phyloP scores from a whole-genome alignment of 2,888 invertebrate genomes.

The Allygus modestus region DNA sequence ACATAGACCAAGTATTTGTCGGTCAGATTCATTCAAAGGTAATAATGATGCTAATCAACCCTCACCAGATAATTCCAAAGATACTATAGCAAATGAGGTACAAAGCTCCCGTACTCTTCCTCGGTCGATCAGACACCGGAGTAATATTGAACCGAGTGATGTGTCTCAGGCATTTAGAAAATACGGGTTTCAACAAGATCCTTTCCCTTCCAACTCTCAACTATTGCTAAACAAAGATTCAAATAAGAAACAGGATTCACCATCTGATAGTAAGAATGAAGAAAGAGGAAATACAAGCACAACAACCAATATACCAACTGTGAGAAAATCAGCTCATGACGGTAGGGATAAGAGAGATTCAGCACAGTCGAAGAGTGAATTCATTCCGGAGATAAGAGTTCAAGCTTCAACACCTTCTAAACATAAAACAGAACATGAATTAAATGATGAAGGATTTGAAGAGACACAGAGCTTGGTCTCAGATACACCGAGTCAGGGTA shows the following conservation, averaged over 20 bases:
- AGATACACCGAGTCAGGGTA: slow-evolving; percentile 91
- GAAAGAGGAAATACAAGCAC: slow-evolving; percentile 61
- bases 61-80: slow-evolving; percentile 70
- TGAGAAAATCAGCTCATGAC: neutral
- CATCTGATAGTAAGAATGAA: neutral
- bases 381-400: slow-evolving; percentile 76
- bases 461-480: slow-evolving; percentile 93
- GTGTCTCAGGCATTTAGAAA: slow-evolving; percentile 71
- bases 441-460: slow-evolving; percentile 94
- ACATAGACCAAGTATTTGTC: slow-evolving; percentile 82
- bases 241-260: neutral
- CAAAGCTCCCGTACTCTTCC: slow-evolving; percentile 72
- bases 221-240: neutral
- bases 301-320: slow-evolving; percentile 23
- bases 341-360: slow-evolving; percentile 31
- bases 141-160: slow-evolving; percentile 76
- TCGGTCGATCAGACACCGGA: slow-evolving; percentile 71
- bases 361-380: slow-evolving; percentile 70
- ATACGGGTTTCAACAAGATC: slow-evolving; percentile 62
- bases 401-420: slow-evolving; percentile 75
- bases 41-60: slow-evolving; percentile 69
- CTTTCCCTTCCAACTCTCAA: neutral
- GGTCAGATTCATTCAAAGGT: slow-evolving; percentile 76
- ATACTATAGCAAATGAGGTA: slow-evolving; percentile 63
- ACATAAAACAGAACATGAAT: slow-evolving; percentile 80